Conservation (phyloP, 2,888 invertebrate genomes). For the Leistus spinibarbis region DNA sequence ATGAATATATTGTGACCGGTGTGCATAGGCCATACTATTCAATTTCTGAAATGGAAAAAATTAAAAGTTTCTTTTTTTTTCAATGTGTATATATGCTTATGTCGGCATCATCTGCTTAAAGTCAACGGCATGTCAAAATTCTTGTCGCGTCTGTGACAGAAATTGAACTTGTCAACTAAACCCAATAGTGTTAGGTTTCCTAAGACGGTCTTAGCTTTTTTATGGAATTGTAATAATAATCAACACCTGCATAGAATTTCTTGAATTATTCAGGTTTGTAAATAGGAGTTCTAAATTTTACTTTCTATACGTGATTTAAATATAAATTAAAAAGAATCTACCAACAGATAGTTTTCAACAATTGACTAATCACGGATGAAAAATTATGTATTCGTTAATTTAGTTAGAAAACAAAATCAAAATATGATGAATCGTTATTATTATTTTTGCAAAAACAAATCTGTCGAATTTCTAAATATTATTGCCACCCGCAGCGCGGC, state of each 20-base stretch:
- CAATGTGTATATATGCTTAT: background rate
- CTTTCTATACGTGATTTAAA: too few species aligned
- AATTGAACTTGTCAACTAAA: constrained; percentile 1
- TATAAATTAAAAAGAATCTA: too few species aligned
- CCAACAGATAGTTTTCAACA: too few species aligned
- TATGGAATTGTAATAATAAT: background rate
- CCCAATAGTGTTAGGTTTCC: background rate
- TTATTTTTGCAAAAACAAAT: background rate
- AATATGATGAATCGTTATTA: background rate
- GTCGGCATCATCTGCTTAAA: constrained; percentile 8
- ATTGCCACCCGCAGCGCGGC: constrained; percentile 21
- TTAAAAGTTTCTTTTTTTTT: background rate
- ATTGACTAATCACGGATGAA: too few species aligned
- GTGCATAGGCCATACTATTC: background rate
- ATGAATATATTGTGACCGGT: constrained; percentile 10
- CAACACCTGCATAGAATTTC: background rate
- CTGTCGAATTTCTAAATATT: constrained; percentile 32
- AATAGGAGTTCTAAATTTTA: too few species aligned
- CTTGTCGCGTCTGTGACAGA: constrained; percentile 5
- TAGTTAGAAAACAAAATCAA: background rate
- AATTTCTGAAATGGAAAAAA: constrained; percentile 2
- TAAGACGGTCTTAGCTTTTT: background rate
- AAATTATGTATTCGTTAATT: too few species aligned
- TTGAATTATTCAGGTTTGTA: background rate
- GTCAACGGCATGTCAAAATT: constrained; percentile 6